Evolutionary conservation across 2,888 invertebrate genomes (phyloP).

Genomic region (Trissoscelio sp.): DNA sequence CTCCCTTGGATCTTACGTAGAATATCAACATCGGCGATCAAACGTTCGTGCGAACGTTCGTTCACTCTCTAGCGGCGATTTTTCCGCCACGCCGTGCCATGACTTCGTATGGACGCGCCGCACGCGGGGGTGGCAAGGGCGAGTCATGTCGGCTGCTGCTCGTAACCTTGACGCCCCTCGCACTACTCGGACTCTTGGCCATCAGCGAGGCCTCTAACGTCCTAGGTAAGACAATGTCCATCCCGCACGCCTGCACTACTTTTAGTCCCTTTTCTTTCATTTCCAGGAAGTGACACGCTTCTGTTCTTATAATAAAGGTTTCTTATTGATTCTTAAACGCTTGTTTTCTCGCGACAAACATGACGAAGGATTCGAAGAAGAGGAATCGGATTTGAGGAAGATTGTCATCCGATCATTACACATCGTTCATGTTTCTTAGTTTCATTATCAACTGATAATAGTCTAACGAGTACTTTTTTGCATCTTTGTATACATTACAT

Average conservation of each 20-base stretch:
- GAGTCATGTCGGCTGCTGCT: constrained; percentile 67
- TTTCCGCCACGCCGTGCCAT: constrained; percentile 25
- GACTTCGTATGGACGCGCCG: constrained; percentile 40
- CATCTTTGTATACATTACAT: too few species aligned
- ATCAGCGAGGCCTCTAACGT: constrained; percentile 45
- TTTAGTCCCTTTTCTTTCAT: not conserved
- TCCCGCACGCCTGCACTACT: not conserved
- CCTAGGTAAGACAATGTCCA: constrained; percentile 42
- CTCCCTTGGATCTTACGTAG: constrained; percentile 5
- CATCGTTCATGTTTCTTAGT: too few species aligned
- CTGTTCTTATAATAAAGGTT: constrained; percentile 33
- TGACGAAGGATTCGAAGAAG: constrained; percentile 5
- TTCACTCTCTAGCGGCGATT: not conserved
- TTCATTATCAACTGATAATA: too few species aligned
- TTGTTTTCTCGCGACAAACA: constrained; percentile 8
- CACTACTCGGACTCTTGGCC: constrained; percentile 56
- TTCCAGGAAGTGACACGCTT: constrained; percentile 26
- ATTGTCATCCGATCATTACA: too few species aligned
- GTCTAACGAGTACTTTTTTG: too few species aligned
- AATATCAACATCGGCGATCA: constrained; percentile 1
- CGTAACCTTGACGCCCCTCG: constrained; percentile 66
- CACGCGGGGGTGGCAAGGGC: constrained; percentile 64
- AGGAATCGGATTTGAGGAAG: too few species aligned
- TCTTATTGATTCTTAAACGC: constrained; percentile 48
- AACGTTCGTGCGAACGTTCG: constrained; percentile 22